Evolutionary conservation across 1,140 invertebrate species (phyloP), one percentile per base, ranked within the genome.

Genomic region (Penaeus chinensis): DNA sequence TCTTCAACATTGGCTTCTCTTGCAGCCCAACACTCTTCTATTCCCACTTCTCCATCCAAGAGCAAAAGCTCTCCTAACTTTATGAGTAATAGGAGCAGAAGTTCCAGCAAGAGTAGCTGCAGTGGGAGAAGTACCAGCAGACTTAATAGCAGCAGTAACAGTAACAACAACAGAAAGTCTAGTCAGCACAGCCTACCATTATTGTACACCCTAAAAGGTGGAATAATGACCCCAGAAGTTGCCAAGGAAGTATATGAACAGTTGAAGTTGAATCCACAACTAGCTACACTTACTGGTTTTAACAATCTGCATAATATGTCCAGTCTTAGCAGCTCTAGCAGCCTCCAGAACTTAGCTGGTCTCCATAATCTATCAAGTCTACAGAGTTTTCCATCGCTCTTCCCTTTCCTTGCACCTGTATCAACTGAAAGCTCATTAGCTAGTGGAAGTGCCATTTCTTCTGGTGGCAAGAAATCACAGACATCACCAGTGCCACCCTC

Each of bases 111-210:
- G 32, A 82, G 66, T 37, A 82, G 80, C 74, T 54, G 80, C 27
- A 87, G 80, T 66, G 61, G 65, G 4, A 80, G 27, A n/a, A 60
- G 37, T 42, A 78, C 10, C 22, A 54, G 71, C 60, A 82, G 60
- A 32, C 77, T 71, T 77, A 62, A 69, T 19, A 78, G 74, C 13
- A 78, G 83, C 37, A 47, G 83, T 11, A 85, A 32, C n/a, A 62
- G 71, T 42, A 78, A 62, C 65, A 79, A 62, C 84, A 86, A 66
- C 84, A 86, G 84, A 69, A 79, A 77, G 37, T 81, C 77, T 81
- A 86, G 84, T 81, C 84, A 80, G 24, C 86, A 87, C 65, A 76
- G 66, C 32, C 42, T 87, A 63, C 86, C 86, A 47, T 63, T 87
- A 54, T 62, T 87, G 37, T 87, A 87, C 60, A 82, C 86, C 24